Percentiles rank a stretch among this genome's conserved stretches.
Conservation (phyloP, 92 coral and sea anemone genomes). For the Diadumene lineata region DNA sequence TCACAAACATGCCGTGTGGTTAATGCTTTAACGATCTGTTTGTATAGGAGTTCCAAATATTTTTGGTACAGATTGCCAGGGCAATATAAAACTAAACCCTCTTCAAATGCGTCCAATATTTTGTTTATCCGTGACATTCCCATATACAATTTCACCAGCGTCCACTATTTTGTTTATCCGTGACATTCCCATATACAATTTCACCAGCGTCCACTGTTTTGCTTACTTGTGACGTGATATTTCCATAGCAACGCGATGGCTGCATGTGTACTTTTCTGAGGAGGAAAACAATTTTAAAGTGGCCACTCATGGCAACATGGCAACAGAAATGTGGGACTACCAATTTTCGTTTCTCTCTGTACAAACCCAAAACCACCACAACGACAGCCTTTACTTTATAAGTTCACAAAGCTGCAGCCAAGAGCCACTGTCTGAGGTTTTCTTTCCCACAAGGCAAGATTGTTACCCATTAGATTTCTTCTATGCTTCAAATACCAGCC, state of each 20-base stretch:
- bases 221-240: not conserved
- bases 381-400: conserved; percentile 46
- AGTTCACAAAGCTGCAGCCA: conserved; percentile 28
- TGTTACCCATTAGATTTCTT: conserved; percentile 59
- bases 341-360: conserved; percentile 48
- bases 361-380: conserved; percentile 39
- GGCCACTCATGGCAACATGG: conserved; percentile 33
- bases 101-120: too few relatives aligned
- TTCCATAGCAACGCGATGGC: conserved; percentile 21
- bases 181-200: too few relatives aligned
- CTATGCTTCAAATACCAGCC: conserved; percentile 22
- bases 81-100: too few relatives aligned
- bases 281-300: conserved; percentile 44
- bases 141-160: too few relatives aligned
- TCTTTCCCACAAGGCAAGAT: not conserved
- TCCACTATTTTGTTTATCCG: too few relatives aligned
- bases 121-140: too few relatives aligned
- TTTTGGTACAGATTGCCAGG: too few relatives aligned
- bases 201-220: too few relatives aligned
- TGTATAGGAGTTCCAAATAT: too few relatives aligned
- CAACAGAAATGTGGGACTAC: conserved; percentile 49
- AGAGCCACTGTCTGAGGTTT: conserved; percentile 28
- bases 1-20: too few relatives aligned
- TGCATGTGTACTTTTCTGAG: conserved; percentile 41
- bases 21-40: too few relatives aligned